A percentile compares a stretch with the other conserved stretches of the same genome.
Conservation (phyloP, 2,797 vertebrate genomes). For the Menidia menidia region DNA sequence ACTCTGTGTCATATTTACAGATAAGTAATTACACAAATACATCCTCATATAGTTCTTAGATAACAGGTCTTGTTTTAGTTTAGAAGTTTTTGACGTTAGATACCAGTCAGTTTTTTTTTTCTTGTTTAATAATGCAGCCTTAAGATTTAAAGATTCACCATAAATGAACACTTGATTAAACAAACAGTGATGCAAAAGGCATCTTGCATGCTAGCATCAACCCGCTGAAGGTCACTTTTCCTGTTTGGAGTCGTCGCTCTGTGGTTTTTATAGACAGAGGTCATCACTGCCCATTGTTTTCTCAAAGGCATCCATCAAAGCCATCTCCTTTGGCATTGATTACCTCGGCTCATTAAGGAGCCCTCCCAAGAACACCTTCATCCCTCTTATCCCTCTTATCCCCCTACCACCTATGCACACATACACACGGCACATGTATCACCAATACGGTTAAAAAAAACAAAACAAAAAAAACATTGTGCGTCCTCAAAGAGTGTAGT, state of each 20-base stretch:
- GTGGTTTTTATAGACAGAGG: conserved; percentile 71
- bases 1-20: too few species aligned
- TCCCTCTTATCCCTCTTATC: conserved; percentile 31
- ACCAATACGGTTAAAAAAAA: neutral
- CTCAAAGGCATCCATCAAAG: conserved; percentile 86
- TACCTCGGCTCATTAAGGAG: conserved; percentile 82
- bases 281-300: conserved; percentile 79
- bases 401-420: neutral
- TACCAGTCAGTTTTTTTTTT: too few species aligned
- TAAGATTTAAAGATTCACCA: conserved; percentile 16
- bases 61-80: too few species aligned
- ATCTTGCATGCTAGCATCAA: conserved; percentile 51
- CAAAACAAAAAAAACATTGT: conserved; percentile 1
- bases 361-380: conserved; percentile 66
- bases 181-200: conserved; percentile 59
- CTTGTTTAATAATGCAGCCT: too few species aligned
- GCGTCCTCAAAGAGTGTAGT: neutral
- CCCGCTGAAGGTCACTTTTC: conserved; percentile 74
- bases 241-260: conserved; percentile 67
- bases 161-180: too few species aligned
- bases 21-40: too few species aligned
- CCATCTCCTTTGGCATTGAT: conserved; percentile 84
- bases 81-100: too few species aligned
- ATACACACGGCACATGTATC: neutral
- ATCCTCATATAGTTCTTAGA: too few species aligned